Evolutionary conservation across 2,888 invertebrate genomes (phyloP), one percentile per base, ranked within the genome.

Genomic region (Rosalia funebris): DNA sequence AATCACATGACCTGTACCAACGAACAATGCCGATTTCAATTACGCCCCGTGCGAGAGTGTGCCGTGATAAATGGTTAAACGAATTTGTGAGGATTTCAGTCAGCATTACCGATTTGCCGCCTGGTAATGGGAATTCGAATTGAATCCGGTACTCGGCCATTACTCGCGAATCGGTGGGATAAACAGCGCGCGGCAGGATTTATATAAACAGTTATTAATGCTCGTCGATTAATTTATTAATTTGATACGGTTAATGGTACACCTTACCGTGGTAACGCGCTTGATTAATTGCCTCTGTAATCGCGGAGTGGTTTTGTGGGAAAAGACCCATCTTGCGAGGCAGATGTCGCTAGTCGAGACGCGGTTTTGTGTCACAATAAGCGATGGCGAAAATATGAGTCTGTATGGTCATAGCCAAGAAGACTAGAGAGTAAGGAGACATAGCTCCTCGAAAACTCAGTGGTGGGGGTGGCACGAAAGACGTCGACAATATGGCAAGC

Each of bases 11-110:
- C 39, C 50, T 31, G 25, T 39, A 39, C 50, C 10, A 20, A 20
- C 12, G 31, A 37, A 50, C 50, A 50, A 50, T 50, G 50, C 37
- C 25, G 39, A 39, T 34, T 50, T 50, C 39, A 39, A 50, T 42
- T 53, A 53, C 42, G 15, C 15, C 53, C n/a, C n/a, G n/a, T n/a
- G n/a, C n/a, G n/a, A n/a, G n/a, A 42, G 25, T 53, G 32, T 14
- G 37, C 53, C 53, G 11, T 53, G 53, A 53, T 53, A 42, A 50
- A 53, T 41, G 53, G 42, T 42, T 32, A 53, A 53, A 53, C 17
- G 53, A 53, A 53, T 53, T 53, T 53, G 41, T 31, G 53, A 53
- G 53, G 53, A 42, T 53, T 53, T 32, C 53, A 53, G 42, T 42
- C 42, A 20, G 42, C 42, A 12, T 17, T 41, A 42, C 53, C 53